Percentiles rank a stretch among this genome's conserved stretches.
Evolutionary conservation across 2,113 vertebrate species (phyloP).

Genomic region (Otis tarda): DNA sequence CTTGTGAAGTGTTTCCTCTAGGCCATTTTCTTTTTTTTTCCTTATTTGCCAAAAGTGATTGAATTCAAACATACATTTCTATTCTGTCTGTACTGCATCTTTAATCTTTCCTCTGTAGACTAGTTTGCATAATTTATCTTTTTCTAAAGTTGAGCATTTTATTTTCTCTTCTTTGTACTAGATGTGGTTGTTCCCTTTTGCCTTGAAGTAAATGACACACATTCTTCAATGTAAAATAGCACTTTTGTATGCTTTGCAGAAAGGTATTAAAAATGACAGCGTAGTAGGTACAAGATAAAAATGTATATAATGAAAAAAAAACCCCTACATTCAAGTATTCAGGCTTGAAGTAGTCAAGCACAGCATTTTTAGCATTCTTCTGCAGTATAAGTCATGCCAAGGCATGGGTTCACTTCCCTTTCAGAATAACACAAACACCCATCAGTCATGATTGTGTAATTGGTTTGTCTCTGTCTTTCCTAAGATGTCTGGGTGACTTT

Average conservation of each 20-base stretch:
- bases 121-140: not conserved
- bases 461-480: not conserved
- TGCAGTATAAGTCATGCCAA: not conserved
- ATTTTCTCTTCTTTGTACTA: not conserved
- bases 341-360: not conserved
- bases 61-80: not conserved
- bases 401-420: not conserved
- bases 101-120: not conserved
- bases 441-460: not conserved
- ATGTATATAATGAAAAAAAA: not conserved
- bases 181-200: not conserved
- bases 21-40: not conserved
- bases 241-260: not conserved
- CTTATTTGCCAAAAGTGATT: not conserved
- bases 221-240: not conserved
- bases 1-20: not conserved
- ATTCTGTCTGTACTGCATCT: not conserved
- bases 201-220: not conserved
- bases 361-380: not conserved
- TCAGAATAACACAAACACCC: not conserved
- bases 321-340: fast-evolving
- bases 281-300: not conserved
- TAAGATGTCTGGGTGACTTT: not conserved
- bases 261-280: not conserved
- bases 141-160: not conserved